Evolutionary conservation across 2,797 vertebrate species (phyloP), one percentile per base, ranked within the genome.

Genomic region (Acanthurus tractus): DNA sequence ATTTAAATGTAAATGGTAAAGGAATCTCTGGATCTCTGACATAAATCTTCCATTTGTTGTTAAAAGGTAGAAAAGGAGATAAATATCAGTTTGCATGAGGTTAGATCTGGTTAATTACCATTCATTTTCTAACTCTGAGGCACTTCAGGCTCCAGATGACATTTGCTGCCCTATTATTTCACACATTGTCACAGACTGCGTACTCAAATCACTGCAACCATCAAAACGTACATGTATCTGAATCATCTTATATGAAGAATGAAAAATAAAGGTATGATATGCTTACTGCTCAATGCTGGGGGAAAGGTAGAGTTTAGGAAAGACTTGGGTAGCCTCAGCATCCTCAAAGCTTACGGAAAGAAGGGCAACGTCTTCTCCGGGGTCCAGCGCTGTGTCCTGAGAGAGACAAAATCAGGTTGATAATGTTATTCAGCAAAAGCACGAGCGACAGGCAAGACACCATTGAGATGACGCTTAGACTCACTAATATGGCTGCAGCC

Each of bases 241-340:
- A 40, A 40, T 40, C 38, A 40, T 11, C 38, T 40, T 9, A 40
- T 40, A 12, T 3, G 29, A 34, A 34, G 29, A 29, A 40, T 9
- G 38, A 40, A 40, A 45, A 17, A 7, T 6, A 15, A 10, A 48
- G 5, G 17, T 45, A 15, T 17, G 12, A 13, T 68, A 22, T 20
- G 91, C 98, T 99, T 94, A 99, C 98, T 99, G 97, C 90, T 99
- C 98, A 63, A 99, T 98, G 88, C 98, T 97, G 0, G 98, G 98
- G 56, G 98, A 99, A 63, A 99, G 94, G 91, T 96, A 99, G 58
- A 99, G 95, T 85, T 98, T 99, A 8, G 97, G 97, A 80, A 98
- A 97, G 78, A 99, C 98, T 76, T 99, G 97, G 74, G 97, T 97
- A 45, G 97, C 98, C 92, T 99, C 98, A 12, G 97, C 94, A 6